phyloP scores from a whole-genome alignment of 53 echinoderm and acorn worm species.

The Actinopyga echinites region DNA sequence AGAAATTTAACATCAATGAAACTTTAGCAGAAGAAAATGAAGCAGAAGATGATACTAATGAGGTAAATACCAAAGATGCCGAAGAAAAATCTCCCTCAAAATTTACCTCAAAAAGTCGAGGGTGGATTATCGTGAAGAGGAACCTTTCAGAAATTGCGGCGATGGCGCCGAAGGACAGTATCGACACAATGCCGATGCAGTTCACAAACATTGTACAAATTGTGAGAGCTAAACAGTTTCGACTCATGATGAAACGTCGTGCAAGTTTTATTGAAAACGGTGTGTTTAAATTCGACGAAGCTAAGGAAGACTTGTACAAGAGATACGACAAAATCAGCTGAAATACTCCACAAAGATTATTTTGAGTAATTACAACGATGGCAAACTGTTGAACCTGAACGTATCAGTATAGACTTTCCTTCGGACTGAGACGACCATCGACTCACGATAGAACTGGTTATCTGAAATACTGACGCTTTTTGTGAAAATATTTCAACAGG shows the following conservation, averaged over 20 bases:
- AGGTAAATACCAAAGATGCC: no score
- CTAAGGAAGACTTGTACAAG: conserved; percentile 82
- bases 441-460: no score
- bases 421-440: no score
- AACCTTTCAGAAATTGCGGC: conserved; percentile 70
- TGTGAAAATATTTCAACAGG: no score
- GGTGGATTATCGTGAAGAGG: conserved; percentile 70
- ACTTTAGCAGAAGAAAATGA: background rate
- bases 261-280: conserved; percentile 94
- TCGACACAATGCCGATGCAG: conserved; percentile 71
- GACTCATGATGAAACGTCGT: conserved; percentile 80
- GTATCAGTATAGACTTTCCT: no score
- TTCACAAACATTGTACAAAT: conserved; percentile 76
- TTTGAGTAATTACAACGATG: background rate
- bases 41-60: background rate
- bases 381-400: no score
- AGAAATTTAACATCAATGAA: background rate
- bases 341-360: background rate
- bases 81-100: no score
- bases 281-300: conserved; percentile 86
- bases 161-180: conserved; percentile 77
- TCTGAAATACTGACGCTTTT: no score
- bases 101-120: conserved; percentile 53
- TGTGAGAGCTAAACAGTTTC: conserved; percentile 90
- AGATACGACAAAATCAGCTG: conserved; percentile 47